A percentile compares a stretch with the other conserved stretches of the same genome.
Conservation (phyloP, 2,888 invertebrate genomes). For the Standfussiana lucernea region DNA sequence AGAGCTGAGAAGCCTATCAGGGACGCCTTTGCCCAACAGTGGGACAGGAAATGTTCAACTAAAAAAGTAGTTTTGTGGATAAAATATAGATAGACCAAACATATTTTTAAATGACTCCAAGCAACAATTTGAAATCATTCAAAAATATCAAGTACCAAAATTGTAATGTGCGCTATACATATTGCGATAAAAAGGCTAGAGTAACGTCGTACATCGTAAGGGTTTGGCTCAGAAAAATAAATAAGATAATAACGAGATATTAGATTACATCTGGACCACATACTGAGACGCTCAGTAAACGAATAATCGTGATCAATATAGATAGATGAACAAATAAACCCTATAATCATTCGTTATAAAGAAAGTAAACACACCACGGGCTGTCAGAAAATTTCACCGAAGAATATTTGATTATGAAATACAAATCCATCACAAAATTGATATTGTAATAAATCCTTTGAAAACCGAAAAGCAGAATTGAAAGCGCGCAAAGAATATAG, state of each 20-base stretch:
- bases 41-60: not conserved
- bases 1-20: not conserved
- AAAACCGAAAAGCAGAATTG: slow-evolving; percentile 54
- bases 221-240: slow-evolving; percentile 58
- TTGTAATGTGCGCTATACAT: slow-evolving; percentile 26
- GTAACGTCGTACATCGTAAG: slow-evolving; percentile 40
- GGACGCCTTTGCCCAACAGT: not conserved
- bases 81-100: not conserved
- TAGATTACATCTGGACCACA: slow-evolving; percentile 69
- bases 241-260: slow-evolving; percentile 62
- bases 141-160: slow-evolving; percentile 33
- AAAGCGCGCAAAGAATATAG: slow-evolving; percentile 65
- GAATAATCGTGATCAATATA: slow-evolving; percentile 63
- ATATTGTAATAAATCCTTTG: slow-evolving; percentile 50
- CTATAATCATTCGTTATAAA: slow-evolving; percentile 40
- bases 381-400: slow-evolving; percentile 17
- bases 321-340: slow-evolving; percentile 57
- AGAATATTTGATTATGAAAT: slow-evolving; percentile 25
- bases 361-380: slow-evolving; percentile 40
- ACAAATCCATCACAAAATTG: slow-evolving; percentile 31
- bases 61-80: not conserved
- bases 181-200: slow-evolving; percentile 51
- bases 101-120: not conserved
- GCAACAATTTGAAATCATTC: not conserved
- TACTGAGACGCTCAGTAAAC: slow-evolving; percentile 59